These are phyloP conservation scores for Sebastes flavidus DNA, from an alignment of 2,797 vertebrate genomes.

Conservation along the genomic window DNA sequence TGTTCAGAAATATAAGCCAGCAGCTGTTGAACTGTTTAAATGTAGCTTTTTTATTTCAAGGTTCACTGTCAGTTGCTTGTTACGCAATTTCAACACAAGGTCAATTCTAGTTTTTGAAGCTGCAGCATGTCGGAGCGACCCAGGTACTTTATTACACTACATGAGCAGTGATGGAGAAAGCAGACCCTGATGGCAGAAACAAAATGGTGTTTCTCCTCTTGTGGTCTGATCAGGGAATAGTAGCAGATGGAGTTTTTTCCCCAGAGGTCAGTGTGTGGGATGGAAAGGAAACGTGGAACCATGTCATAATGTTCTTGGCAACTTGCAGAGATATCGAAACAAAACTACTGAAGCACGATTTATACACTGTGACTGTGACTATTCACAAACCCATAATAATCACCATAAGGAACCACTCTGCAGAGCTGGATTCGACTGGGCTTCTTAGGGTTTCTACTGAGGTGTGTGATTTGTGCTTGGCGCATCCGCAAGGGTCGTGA, in stretches of 20 bases:
- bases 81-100: not conserved
- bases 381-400: not conserved
- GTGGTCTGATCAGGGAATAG: not conserved
- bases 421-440: not conserved
- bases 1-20: not conserved
- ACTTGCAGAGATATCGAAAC: not conserved
- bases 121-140: not conserved
- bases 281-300: slow-evolving; percentile 17
- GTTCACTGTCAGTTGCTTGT: not conserved
- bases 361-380: not conserved
- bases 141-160: not conserved
- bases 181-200: not conserved
- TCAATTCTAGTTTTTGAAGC: not conserved
- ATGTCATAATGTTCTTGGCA: slow-evolving; percentile 5
- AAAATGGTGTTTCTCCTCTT: not conserved
- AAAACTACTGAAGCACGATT: not conserved
- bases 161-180: slow-evolving; percentile 7
- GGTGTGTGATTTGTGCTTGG: not conserved
- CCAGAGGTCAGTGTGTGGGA: not conserved
- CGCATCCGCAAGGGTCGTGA: not conserved
- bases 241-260: not conserved
- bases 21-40: not conserved
- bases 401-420: not conserved
- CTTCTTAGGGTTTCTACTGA: not conserved
- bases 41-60: not conserved